These are phyloP conservation scores for Polia nebulosa DNA, from an alignment of 2,888 invertebrate genomes.

Conservation along the genomic window DNA sequence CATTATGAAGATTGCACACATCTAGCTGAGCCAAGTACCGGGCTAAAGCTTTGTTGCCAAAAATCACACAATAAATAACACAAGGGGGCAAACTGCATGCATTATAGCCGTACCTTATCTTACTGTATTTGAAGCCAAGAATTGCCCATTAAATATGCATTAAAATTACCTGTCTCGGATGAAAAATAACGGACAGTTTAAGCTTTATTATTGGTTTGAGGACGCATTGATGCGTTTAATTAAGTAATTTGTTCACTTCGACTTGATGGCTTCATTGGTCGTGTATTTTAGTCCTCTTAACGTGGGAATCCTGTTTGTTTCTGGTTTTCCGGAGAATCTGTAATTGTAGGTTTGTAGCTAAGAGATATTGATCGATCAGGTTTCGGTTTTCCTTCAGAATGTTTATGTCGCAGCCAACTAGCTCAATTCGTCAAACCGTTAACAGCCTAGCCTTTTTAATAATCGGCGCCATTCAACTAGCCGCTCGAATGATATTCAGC, in stretches of 20 bases:
- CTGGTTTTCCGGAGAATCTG: conserved; percentile 22
- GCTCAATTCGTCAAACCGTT: too few relatives aligned
- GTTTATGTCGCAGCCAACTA: too few relatives aligned
- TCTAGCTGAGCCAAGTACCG: conserved; percentile 89
- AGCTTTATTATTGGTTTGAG: conserved; percentile 74
- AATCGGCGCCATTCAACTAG: too few relatives aligned
- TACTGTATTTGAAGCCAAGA: conserved; percentile 91
- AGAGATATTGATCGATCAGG: conserved; percentile 2
- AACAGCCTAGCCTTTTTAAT: too few relatives aligned
- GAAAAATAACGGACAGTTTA: conserved; percentile 81
- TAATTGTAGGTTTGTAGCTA: conserved; percentile 32
- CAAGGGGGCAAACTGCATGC: conserved; percentile 88
- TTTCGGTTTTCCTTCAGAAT: background rate
- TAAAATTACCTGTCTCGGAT: conserved; percentile 90
- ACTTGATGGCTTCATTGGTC: conserved; percentile 39
- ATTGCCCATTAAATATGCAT: conserved; percentile 91
- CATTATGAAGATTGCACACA: conserved; percentile 90
- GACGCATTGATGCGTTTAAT: conserved; percentile 62
- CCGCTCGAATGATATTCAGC: too few relatives aligned
- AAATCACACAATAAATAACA: conserved; percentile 91
- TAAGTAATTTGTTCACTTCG: conserved; percentile 50
- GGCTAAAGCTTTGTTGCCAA: conserved; percentile 87
- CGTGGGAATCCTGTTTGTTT: conserved; percentile 17
- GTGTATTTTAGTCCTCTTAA: conserved; percentile 32
- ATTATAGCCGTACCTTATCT: conserved; percentile 90